Percentiles rank a stretch among this genome's conserved stretches.
Conservation (phyloP, 2,797 vertebrate genomes). For the Pipistrellus nathusii region DNA sequence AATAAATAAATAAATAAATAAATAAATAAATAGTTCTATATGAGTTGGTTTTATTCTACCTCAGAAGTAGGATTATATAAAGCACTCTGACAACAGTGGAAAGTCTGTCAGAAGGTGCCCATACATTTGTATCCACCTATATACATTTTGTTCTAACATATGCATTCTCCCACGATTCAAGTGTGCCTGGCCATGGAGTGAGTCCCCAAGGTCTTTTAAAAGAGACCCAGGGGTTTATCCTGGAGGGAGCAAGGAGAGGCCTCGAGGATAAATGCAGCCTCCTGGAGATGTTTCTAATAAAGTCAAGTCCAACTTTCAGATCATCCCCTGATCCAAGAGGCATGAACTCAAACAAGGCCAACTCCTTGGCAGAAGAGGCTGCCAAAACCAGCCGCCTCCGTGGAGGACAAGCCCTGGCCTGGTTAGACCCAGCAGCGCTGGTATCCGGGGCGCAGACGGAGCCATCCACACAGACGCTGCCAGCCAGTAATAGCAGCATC, state of each 20-base stretch:
- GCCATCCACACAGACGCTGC: accelerated
- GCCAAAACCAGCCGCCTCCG: too few species aligned
- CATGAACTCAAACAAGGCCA: neutral
- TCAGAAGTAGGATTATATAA: neutral
- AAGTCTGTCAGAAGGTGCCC: neutral
- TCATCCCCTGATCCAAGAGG: neutral
- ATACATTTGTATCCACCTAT: neutral
- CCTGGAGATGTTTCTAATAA: neutral
- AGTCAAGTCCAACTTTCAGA: neutral
- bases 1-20: too few species aligned
- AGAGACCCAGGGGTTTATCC: neutral
- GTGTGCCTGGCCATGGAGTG: neutral
- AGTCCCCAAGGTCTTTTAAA: neutral
- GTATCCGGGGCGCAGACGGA: neutral
- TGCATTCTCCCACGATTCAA: neutral
- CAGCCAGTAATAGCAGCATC: accelerated
- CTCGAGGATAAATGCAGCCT: neutral
- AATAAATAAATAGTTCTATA: neutral
- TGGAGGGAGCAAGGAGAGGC: neutral
- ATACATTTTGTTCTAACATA: slow-evolving; percentile 10
- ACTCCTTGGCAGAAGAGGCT: neutral
- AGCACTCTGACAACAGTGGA: neutral
- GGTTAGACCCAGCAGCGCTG: neutral
- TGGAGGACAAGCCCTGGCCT: neutral
- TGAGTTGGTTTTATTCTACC: neutral